Percentiles rank a stretch among this genome's conserved stretches.
phyloP scores from a whole-genome alignment of 2,113 vertebrate species.

The Sciurus niger region DNA sequence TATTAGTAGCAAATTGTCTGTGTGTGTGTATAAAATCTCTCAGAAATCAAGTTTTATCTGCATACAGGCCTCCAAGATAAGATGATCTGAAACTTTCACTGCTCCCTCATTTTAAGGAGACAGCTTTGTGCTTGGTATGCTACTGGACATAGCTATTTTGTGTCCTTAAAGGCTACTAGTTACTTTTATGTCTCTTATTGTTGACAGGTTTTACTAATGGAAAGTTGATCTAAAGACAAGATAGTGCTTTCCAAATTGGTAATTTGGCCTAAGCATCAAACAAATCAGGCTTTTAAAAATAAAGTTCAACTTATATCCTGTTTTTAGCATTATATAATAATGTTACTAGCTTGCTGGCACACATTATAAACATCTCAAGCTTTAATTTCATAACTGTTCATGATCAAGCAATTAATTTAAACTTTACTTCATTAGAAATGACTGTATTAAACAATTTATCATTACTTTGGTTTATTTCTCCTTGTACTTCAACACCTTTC shows the following conservation, averaged over 20 bases:
- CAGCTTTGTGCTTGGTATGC: not conserved
- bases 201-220: slow-evolving; percentile 49
- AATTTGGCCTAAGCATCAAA: slow-evolving; percentile 43
- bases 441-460: slow-evolving; percentile 43
- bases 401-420: slow-evolving; percentile 62
- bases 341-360: not conserved
- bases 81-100: not conserved
- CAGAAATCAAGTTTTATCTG: slow-evolving; percentile 37
- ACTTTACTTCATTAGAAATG: slow-evolving; percentile 47
- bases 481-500: slow-evolving; percentile 36
- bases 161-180: not conserved
- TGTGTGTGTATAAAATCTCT: not conserved
- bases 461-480: slow-evolving; percentile 3
- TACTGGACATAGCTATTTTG: slow-evolving; percentile 11
- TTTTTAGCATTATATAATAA: slow-evolving; percentile 42
- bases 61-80: slow-evolving; percentile 27
- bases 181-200: not conserved
- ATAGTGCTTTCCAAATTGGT: not conserved
- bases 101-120: not conserved
- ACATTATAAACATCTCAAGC: slow-evolving; percentile 51
- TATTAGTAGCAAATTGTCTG: not conserved
- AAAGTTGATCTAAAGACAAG: slow-evolving; percentile 17
- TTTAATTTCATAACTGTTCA: slow-evolving; percentile 63
- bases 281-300: slow-evolving; percentile 62
- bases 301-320: slow-evolving; percentile 48